phyloP scores from a whole-genome alignment of 2,113 vertebrate species.

The Echinops telfairi region DNA sequence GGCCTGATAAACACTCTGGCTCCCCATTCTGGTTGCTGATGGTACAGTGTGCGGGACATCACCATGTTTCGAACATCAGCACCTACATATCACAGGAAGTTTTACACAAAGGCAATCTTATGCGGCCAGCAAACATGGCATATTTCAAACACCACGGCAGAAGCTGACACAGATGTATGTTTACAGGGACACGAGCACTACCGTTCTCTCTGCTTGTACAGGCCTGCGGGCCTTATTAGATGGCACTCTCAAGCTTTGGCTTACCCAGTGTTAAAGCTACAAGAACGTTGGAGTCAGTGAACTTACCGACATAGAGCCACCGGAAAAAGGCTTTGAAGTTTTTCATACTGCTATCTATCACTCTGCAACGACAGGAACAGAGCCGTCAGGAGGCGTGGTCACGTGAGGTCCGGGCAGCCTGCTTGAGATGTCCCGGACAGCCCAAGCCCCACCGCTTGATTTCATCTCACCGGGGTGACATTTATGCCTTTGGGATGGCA shows the following conservation, averaged over 20 bases:
- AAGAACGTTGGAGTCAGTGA: constrained; percentile 64
- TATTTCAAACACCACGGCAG: background rate
- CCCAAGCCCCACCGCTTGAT: background rate
- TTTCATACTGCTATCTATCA: constrained; percentile 99
- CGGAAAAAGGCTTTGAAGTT: constrained; percentile 99
- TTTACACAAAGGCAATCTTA: constrained; percentile 21
- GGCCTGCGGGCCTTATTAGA: background rate
- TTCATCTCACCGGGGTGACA: constrained; percentile 21
- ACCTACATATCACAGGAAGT: background rate
- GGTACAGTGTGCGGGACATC: constrained; percentile 7
- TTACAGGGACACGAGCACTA: constrained; percentile 26
- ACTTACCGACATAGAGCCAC: constrained; percentile 98
- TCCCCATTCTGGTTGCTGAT: constrained; percentile 37
- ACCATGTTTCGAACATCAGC: constrained; percentile 50
- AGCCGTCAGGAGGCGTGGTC: constrained; percentile 36
- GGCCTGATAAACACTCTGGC: constrained; percentile 46
- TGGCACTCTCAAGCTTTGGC: background rate
- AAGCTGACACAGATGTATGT: background rate
- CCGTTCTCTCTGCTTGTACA: background rate
- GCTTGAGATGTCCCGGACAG: background rate
- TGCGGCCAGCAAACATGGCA: constrained; percentile 8
- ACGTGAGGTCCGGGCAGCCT: background rate
- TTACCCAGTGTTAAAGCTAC: constrained; percentile 12
- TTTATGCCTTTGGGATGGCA: constrained; percentile 38
- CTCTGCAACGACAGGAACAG: constrained; percentile 87